Conservation (phyloP, 2,113 vertebrate genomes). For the Phrynosoma blainvillii region DNA sequence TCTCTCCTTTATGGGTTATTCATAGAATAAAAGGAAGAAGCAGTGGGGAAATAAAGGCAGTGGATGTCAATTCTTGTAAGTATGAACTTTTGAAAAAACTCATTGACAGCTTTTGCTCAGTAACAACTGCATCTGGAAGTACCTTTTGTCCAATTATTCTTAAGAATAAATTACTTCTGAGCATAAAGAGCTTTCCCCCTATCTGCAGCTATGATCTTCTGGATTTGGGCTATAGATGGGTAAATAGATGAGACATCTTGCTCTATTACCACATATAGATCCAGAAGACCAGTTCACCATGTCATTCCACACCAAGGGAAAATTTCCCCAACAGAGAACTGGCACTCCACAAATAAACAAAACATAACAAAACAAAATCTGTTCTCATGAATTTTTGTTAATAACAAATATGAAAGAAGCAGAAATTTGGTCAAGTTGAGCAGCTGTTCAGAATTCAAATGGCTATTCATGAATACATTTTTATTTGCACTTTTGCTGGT, state of each 20-base stretch:
- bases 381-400: conserved; percentile 22
- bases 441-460: conserved; percentile 26
- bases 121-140: too few species aligned
- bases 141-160: too few species aligned
- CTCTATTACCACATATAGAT: not conserved
- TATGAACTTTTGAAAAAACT: too few species aligned
- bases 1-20: too few species aligned
- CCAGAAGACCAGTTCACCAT: not conserved
- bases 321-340: conserved; percentile 13
- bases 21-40: too few species aligned
- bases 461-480: not conserved
- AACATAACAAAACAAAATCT: conserved; percentile 25
- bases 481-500: conserved; percentile 7
- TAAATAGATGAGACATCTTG: not conserved
- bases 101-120: too few species aligned
- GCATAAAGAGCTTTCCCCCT: too few species aligned
- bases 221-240: not conserved
- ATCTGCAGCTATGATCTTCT: not conserved
- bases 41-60: too few species aligned
- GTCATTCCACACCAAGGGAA: not conserved
- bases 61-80: too few species aligned
- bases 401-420: not conserved
- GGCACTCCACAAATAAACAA: conserved; percentile 15
- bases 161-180: not conserved
- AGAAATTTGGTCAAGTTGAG: conserved; percentile 16